A percentile compares a stretch with the other conserved stretches of the same genome.
These are phyloP conservation scores for Hofmannophila pseudospretella DNA, from an alignment of 2,888 invertebrate species.

Conservation along the genomic window DNA sequence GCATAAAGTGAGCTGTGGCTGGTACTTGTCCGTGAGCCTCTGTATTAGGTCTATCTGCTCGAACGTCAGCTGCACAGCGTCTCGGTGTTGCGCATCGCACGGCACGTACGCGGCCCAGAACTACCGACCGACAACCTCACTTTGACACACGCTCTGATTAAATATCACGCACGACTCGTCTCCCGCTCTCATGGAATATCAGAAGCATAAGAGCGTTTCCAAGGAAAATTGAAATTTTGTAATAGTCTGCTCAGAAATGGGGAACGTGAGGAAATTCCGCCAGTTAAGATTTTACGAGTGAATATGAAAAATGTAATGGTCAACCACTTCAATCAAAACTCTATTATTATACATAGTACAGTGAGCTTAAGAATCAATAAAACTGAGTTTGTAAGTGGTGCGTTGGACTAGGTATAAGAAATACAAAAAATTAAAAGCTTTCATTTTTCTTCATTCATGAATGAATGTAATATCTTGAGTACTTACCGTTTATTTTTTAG, in stretches of 20 bases:
- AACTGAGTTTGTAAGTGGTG: too few species aligned
- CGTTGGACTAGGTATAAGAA: too few species aligned
- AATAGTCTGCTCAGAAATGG: slow-evolving; percentile 19
- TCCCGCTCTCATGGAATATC: slow-evolving; percentile 37
- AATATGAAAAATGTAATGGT: not conserved
- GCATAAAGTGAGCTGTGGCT: slow-evolving; percentile 86
- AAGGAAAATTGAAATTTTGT: slow-evolving; percentile 11
- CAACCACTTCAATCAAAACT: too few species aligned
- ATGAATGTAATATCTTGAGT: too few species aligned
- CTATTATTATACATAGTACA: too few species aligned
- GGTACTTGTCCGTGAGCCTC: slow-evolving; percentile 87
- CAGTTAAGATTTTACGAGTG: slow-evolving; percentile 13
- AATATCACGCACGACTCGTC: slow-evolving; percentile 50
- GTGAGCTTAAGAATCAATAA: too few species aligned
- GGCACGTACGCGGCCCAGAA: slow-evolving; percentile 93
- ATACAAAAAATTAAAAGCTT: too few species aligned
- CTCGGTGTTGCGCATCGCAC: slow-evolving; percentile 89
- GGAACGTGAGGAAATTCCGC: slow-evolving; percentile 26
- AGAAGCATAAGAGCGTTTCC: slow-evolving; percentile 22
- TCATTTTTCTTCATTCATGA: too few species aligned
- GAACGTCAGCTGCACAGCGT: slow-evolving; percentile 89
- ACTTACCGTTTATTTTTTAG: too few species aligned
- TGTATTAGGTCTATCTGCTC: slow-evolving; percentile 93
- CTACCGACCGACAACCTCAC: slow-evolving; percentile 64
- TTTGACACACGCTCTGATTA: slow-evolving; percentile 44